Percentiles rank a stretch among this genome's conserved stretches.
These are phyloP conservation scores for Scrobipalpa atriplicella DNA, from an alignment of 2,888 invertebrate species.

Conservation along the genomic window DNA sequence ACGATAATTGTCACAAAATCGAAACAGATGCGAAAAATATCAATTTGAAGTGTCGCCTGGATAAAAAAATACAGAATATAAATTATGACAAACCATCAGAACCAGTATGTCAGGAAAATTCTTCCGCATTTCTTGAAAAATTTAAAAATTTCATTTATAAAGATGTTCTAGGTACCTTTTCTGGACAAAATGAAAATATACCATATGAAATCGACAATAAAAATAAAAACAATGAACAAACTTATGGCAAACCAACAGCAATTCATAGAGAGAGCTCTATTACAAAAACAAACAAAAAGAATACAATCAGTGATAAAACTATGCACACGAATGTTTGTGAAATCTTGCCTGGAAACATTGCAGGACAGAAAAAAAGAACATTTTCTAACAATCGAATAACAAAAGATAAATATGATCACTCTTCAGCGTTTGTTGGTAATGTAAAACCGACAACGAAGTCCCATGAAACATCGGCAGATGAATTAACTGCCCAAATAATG, in stretches of 20 bases:
- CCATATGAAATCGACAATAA: background rate
- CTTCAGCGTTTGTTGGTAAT: background rate
- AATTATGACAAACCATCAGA: background rate
- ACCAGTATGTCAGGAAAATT: background rate
- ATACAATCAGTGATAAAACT: background rate
- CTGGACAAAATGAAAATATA: background rate
- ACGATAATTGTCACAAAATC: too few relatives aligned
- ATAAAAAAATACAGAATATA: too few relatives aligned
- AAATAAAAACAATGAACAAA: background rate
- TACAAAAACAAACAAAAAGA: background rate
- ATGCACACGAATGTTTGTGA: background rate
- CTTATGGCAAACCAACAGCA: background rate
- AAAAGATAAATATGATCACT: background rate
- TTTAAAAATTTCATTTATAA: background rate
- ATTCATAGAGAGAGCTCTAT: background rate
- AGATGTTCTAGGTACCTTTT: background rate
- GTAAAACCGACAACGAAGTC: background rate
- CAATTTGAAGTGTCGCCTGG: too few relatives aligned
- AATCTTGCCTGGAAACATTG: background rate
- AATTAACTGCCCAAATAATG: constrained; percentile 59
- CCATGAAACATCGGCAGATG: constrained; percentile 38
- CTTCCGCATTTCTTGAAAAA: background rate
- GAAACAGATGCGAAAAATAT: too few relatives aligned
- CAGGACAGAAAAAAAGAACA: background rate
- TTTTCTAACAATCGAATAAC: too few relatives aligned